These are phyloP conservation scores for Neosilurus hyrtlii DNA, from an alignment of 2,797 vertebrate species.

Conservation along the genomic window DNA sequence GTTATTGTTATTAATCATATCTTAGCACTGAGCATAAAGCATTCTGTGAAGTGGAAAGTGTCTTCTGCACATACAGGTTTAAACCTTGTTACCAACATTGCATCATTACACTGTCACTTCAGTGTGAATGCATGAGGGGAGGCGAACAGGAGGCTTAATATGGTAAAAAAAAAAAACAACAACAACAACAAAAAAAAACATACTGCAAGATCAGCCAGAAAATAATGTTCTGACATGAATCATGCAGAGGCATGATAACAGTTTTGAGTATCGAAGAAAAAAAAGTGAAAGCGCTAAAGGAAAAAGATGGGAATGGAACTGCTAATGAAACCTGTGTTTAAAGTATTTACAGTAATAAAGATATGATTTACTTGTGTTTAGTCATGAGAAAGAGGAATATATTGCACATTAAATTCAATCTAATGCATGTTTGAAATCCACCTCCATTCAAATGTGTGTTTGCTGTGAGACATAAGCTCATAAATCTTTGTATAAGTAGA, in stretches of 20 bases:
- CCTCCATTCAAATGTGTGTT: not conserved
- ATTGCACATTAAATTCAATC: not conserved
- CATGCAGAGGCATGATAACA: not conserved
- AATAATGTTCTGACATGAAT: not conserved
- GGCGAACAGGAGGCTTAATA: not conserved
- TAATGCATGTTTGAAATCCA: not conserved
- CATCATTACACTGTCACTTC: not conserved
- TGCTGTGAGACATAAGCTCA: not conserved
- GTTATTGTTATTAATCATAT: not conserved
- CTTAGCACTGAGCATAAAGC: not conserved
- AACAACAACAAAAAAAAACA: not conserved
- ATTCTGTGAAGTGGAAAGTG: not conserved
- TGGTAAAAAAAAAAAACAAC: no score
- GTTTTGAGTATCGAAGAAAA: not conserved
- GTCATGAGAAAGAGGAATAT: not conserved
- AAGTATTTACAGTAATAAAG: not conserved
- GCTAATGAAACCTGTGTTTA: not conserved
- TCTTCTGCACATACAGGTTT: not conserved
- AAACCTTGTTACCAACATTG: not conserved
- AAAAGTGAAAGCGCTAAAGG: not conserved
- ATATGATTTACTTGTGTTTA: not conserved
- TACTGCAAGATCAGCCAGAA: not conserved
- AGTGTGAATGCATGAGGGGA: no score
- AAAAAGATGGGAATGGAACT: not conserved
- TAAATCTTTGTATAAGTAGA: not conserved